These are phyloP conservation scores for Apodemus agrarius DNA, from an alignment of 2,797 vertebrate species.

Conservation along the genomic window DNA sequence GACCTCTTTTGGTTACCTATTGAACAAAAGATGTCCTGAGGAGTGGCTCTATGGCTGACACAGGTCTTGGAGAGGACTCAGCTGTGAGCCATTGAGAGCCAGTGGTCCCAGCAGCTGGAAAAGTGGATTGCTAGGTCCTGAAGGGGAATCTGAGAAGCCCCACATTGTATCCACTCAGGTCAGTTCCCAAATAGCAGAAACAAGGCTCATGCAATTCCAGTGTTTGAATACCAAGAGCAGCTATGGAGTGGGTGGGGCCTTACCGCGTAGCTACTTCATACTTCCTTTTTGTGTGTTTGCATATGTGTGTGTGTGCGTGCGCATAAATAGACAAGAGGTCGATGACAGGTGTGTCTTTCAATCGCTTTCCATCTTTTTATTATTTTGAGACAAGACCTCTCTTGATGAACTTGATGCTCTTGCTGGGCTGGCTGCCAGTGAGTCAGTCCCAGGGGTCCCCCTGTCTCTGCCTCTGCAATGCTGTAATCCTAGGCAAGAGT, in stretches of 20 bases:
- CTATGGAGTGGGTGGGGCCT: not conserved
- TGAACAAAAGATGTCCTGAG: not conserved
- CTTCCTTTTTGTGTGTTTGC: not conserved
- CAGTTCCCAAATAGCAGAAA: not conserved
- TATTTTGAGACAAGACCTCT: not conserved
- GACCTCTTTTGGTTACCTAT: not conserved
- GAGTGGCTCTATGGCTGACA: not conserved
- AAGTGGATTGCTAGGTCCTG: not conserved
- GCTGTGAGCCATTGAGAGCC: conserved; percentile 36
- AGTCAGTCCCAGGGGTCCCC: too few species aligned
- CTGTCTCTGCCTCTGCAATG: not conserved
- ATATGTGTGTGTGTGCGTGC: not conserved
- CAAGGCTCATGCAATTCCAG: not conserved
- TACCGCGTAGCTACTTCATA: not conserved
- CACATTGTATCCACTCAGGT: not conserved
- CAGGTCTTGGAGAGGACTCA: conserved; percentile 57
- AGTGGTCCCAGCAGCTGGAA: not conserved
- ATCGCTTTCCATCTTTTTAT: not conserved
- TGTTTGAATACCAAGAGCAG: not conserved
- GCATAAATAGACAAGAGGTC: not conserved
- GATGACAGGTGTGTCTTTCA: not conserved
- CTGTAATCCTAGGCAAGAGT: not conserved
- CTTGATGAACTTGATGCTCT: not conserved
- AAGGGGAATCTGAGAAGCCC: not conserved
- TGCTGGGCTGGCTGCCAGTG: not conserved